Evolutionary conservation across 1,140 invertebrate genomes (phyloP).

Genomic region (Ceratina calcarata): DNA sequence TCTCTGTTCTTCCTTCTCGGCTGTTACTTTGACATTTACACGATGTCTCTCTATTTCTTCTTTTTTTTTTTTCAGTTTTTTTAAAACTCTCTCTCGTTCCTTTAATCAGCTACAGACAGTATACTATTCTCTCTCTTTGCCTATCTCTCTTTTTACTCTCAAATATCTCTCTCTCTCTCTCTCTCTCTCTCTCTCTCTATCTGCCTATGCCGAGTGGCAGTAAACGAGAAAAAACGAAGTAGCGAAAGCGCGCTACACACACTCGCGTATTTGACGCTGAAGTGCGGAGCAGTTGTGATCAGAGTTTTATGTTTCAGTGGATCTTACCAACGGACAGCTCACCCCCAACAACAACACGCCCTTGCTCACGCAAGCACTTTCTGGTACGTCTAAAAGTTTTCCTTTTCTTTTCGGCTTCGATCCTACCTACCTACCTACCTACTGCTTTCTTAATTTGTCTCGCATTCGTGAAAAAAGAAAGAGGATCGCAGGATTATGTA

Average conservation of each 20-base stretch:
- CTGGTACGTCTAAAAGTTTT: slow-evolving; percentile 85
- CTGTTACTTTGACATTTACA: slow-evolving; percentile 42
- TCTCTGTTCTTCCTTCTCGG: slow-evolving; percentile 48
- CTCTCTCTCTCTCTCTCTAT: not conserved
- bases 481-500: not conserved
- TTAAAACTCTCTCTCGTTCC: slow-evolving; percentile 23
- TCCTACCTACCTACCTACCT: slow-evolving; percentile 23
- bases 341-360: slow-evolving; percentile 96
- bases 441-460: slow-evolving; percentile 47
- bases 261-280: slow-evolving; percentile 12
- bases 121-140: not conserved
- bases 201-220: not conserved
- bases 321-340: slow-evolving; percentile 95
- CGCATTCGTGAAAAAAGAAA: not conserved
- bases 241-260: slow-evolving; percentile 27
- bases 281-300: slow-evolving; percentile 73
- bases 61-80: slow-evolving; percentile 14
- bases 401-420: slow-evolving; percentile 43
- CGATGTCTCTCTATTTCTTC: slow-evolving; percentile 32
- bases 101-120: slow-evolving; percentile 41
- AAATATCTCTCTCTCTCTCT: slow-evolving; percentile 14
- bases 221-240: slow-evolving; percentile 26
- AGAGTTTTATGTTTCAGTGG: slow-evolving; percentile 89
- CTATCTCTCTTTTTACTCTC: too few species aligned
- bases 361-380: slow-evolving; percentile 95